These are phyloP conservation scores for Ellobius talpinus DNA, from an alignment of 2,113 vertebrate species.

Conservation along the genomic window DNA sequence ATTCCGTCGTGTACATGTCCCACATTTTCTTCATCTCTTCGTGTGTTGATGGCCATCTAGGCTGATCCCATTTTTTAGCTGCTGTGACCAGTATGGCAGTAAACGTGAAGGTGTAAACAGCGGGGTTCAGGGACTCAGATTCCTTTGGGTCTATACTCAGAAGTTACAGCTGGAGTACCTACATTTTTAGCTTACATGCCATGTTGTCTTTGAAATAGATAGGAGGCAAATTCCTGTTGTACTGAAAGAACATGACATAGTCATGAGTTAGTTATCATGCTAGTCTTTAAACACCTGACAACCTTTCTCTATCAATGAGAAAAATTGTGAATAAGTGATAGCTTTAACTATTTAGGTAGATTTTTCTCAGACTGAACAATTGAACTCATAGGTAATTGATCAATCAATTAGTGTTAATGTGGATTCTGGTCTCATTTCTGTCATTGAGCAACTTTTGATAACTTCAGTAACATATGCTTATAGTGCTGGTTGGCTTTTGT, in stretches of 20 bases:
- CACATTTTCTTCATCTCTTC: not conserved
- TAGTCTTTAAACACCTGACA: not conserved
- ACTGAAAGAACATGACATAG: not conserved
- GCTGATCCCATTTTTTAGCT: not conserved
- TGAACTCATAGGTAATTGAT: constrained; percentile 27
- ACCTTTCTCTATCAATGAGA: not conserved
- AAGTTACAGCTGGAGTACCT: not conserved
- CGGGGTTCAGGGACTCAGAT: not conserved
- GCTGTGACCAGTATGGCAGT: not conserved
- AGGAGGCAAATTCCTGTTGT: not conserved
- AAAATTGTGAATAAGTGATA: not conserved
- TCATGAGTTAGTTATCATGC: not conserved
- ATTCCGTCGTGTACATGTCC: not conserved
- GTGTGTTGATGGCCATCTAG: not conserved
- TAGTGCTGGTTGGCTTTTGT: not conserved
- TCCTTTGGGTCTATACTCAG: not conserved
- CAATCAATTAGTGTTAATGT: not conserved
- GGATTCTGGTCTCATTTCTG: not conserved
- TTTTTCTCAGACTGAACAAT: not conserved
- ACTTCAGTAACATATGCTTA: not conserved
- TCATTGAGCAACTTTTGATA: constrained; percentile 17
- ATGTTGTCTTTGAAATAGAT: not conserved
- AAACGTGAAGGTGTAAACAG: not conserved
- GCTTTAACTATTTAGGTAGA: not conserved
- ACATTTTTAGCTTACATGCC: not conserved